phyloP scores from a whole-genome alignment of 1,140 invertebrate species.

The Epicauta chinensis region DNA sequence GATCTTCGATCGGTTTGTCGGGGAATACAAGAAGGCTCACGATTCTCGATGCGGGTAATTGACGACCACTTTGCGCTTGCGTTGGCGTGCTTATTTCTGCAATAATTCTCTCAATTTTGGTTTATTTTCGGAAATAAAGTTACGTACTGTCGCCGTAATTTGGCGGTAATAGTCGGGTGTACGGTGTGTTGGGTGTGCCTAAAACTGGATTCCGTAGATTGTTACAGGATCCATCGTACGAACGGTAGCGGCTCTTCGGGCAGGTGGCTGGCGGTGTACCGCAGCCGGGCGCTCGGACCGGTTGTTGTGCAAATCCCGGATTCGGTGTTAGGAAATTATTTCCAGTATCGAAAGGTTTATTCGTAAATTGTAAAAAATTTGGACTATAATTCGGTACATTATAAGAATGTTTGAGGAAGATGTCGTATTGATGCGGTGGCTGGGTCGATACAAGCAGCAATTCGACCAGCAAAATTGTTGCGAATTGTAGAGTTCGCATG shows the following conservation, averaged over 20 bases:
- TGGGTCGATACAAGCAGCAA: neutral
- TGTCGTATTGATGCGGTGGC: neutral
- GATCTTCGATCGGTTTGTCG: conserved; percentile 57
- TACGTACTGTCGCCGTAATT: conserved; percentile 73
- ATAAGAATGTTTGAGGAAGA: conserved; percentile 5
- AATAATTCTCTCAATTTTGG: neutral
- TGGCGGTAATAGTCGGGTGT: conserved; percentile 58
- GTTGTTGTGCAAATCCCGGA: conserved; percentile 5
- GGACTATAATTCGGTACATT: neutral
- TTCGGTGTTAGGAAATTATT: neutral
- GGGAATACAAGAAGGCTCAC: conserved; percentile 65
- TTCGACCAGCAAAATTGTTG: neutral
- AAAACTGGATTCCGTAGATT: conserved; percentile 64
- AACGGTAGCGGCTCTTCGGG: conserved; percentile 56
- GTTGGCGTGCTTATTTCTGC: conserved; percentile 61
- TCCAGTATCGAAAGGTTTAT: neutral
- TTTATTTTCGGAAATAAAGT: neutral
- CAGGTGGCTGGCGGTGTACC: conserved; percentile 44
- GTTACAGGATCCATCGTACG: conserved; percentile 81
- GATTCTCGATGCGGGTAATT: conserved; percentile 61
- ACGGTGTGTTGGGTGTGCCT: conserved; percentile 67
- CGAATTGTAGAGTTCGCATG: neutral
- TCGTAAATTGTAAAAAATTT: neutral
- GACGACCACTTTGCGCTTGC: conserved; percentile 51
- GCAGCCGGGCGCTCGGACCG: conserved; percentile 40